phyloP scores from a whole-genome alignment of 2,888 invertebrate genomes.

The Salpingus planirostris region DNA sequence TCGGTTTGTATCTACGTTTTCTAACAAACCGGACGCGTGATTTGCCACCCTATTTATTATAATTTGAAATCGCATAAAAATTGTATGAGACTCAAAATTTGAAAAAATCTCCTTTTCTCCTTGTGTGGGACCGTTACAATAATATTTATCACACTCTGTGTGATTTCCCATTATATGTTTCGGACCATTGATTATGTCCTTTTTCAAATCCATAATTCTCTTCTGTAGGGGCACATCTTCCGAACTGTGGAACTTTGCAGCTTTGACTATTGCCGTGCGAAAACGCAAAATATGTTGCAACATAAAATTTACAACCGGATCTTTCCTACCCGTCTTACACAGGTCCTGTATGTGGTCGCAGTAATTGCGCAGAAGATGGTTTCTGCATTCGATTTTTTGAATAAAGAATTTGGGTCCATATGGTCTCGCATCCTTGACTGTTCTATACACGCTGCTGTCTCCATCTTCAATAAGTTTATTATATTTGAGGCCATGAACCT shows the following conservation, averaged over 20 bases:
- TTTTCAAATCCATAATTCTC: neutral
- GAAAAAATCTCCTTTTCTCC: too few species aligned
- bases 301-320: too few species aligned
- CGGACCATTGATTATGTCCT: neutral
- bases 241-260: too few species aligned
- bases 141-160: neutral
- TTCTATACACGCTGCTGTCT: constrained; percentile 12
- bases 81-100: neutral
- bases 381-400: constrained; percentile 13
- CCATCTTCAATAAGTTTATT: constrained; percentile 4
- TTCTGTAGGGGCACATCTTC: too few species aligned
- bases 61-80: neutral
- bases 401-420: constrained; percentile 7
- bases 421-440: constrained; percentile 8
- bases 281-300: too few species aligned
- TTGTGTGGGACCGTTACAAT: too few species aligned
- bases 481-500: constrained; percentile 12
- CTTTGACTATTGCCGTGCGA: neutral
- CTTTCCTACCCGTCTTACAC: too few species aligned
- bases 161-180: constrained; percentile 1
- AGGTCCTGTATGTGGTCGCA: constrained; percentile 1
- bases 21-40: neutral
- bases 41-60: neutral
- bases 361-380: constrained; percentile 14
- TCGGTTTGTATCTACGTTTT: neutral